Evolutionary conservation across 2,113 vertebrate species (phyloP).

Genomic region (Odontesthes bonariensis): DNA sequence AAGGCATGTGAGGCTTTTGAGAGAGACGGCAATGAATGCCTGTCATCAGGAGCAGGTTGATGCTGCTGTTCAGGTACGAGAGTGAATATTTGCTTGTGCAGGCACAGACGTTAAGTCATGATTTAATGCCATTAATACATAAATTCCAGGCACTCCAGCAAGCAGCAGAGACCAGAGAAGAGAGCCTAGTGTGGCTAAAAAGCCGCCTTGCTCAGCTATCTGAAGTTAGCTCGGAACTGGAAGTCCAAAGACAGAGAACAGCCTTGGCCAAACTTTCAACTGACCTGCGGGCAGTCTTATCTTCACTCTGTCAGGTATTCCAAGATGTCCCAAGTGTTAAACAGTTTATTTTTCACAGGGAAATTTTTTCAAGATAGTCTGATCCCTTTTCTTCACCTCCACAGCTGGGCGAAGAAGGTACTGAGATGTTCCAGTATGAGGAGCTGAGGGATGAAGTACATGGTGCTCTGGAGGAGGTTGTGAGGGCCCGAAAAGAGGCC

Average conservation of each 20-base stretch:
- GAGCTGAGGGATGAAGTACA: slow-evolving; percentile 87
- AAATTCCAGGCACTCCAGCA: slow-evolving; percentile 83
- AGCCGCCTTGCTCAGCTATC: slow-evolving; percentile 85
- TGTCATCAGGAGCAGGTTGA: slow-evolving; percentile 83
- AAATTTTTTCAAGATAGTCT: not conserved
- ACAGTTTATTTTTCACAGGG: not conserved
- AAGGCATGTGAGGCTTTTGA: slow-evolving; percentile 82
- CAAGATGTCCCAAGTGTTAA: not conserved
- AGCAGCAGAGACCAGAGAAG: slow-evolving; percentile 80
- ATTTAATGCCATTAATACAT: not conserved
- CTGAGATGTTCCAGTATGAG: slow-evolving; percentile 84
- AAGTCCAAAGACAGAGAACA: slow-evolving; percentile 85
- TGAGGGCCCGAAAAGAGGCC: slow-evolving; percentile 84
- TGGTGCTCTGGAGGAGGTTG: slow-evolving; percentile 86
- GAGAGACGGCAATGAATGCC: slow-evolving; percentile 70
- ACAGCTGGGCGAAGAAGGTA: slow-evolving; percentile 86
- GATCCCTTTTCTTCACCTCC: not conserved
- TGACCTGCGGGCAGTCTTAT: slow-evolving; percentile 83
- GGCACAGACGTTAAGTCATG: not conserved
- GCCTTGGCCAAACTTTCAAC: slow-evolving; percentile 86
- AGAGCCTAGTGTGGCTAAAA: slow-evolving; percentile 89
- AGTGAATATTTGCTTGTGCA: not conserved
- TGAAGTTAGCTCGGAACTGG: slow-evolving; percentile 85
- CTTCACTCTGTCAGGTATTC: slow-evolving; percentile 88
- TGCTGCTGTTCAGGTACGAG: slow-evolving; percentile 83